Base-by-base conservation (phyloP, 2,888 invertebrate species). In the Strigamia crassipes region DNA sequence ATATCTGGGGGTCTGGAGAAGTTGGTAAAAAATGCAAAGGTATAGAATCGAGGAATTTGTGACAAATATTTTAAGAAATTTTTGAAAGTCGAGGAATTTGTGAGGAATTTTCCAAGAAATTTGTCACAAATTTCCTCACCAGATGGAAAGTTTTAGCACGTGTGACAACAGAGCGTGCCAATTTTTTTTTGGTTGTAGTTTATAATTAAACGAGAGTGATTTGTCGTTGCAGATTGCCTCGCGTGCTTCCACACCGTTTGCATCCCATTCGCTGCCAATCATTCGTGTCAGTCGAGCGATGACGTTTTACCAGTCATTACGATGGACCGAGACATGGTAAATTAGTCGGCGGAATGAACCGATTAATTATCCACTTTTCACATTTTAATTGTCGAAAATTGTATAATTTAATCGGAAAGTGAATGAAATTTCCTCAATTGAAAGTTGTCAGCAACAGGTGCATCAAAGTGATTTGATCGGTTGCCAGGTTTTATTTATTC, bases 211-310 rank as follows among this genome's bases (percentile, higher is more conserved):
- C 8, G 6, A 38, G 10, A 6, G 10, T 21, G 15, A 41, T 80
- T 41, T 46, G n/a, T 88, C 90, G 82, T 91, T 85, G 86, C 90
- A 91, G 92, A 92, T 88, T 92, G 92, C 88, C 90, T 91, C 87
- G 90, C 90, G 86, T 91, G 91, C 88, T 91, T 91, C 89, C 91
- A 91, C 88, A 89, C 89, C 86, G 89, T 90, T 85, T 92, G 92
- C 88, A 87, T 88, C 83, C 87, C 88, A 51, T 84, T 83, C 80
- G 84, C 84, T 82, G 81, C 81, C n/a, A 82, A 83, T 38, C 34
- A 79, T 34, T 31, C 81, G 27, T 81, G 80, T 73, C 34, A 78
- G 18, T 77, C 31, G 42, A 81, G 27, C 80, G 85, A 31, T 31
- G 82, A 82, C 46, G 61, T 21, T 9, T 46, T 83, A 15, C 83